phyloP scores from a whole-genome alignment of 2,888 invertebrate species.

The Melinopterus prodromus region DNA sequence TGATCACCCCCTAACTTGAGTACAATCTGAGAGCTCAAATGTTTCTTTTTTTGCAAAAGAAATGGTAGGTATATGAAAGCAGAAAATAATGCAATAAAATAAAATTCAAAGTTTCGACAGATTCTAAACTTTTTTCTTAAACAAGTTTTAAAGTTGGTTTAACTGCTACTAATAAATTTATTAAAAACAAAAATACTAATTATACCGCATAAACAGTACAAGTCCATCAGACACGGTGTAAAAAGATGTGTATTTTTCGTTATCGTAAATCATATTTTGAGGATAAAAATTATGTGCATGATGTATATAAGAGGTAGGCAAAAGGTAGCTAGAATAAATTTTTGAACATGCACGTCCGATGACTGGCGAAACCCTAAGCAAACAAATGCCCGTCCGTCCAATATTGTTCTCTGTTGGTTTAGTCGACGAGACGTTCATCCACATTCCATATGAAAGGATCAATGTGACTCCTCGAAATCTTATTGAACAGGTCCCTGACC shows the following conservation, averaged over 20 bases:
- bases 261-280: background rate
- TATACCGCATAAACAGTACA: no score
- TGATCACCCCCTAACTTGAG: no score
- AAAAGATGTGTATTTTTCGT: background rate
- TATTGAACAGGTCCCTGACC: background rate
- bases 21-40: no score
- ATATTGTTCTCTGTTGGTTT: conserved; percentile 4
- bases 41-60: no score
- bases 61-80: no score
- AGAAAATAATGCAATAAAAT: no score
- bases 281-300: background rate
- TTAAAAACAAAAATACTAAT: no score
- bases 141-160: no score
- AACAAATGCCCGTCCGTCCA: background rate
- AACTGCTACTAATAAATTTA: no score
- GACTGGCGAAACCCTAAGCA: background rate
- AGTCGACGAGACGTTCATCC: conserved; percentile 4
- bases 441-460: background rate
- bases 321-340: background rate
- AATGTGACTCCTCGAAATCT: background rate
- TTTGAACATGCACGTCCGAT: background rate
- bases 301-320: background rate
- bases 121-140: no score
- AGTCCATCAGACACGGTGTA: background rate
- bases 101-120: no score